Percentiles rank a stretch among this genome's conserved stretches.
These are phyloP conservation scores for Hylaeus anthracinus DNA, from an alignment of 1,140 invertebrate species.

Conservation along the genomic window DNA sequence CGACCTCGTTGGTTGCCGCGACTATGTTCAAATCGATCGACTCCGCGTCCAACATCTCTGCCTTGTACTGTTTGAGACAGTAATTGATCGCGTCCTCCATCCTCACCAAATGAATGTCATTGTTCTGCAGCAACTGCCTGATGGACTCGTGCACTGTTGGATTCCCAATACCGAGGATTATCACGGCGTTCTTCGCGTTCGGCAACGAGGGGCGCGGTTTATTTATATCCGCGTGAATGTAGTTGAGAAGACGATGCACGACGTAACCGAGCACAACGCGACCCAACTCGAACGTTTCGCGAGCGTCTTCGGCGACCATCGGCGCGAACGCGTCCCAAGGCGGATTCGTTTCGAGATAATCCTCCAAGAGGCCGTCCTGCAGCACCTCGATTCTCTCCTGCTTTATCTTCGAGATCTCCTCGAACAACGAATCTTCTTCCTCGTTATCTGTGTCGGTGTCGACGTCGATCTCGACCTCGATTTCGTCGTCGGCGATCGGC, in stretches of 20 bases:
- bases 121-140: constrained; percentile 77
- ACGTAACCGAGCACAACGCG: constrained; percentile 80
- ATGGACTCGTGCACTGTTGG: constrained; percentile 74
- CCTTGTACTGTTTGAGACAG: constrained; percentile 81
- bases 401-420: constrained; percentile 4
- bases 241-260: constrained; percentile 82
- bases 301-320: constrained; percentile 58
- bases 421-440: constrained; percentile 19
- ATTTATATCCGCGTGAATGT: constrained; percentile 74
- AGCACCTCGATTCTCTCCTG: constrained; percentile 49
- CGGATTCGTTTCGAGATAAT: constrained; percentile 68
- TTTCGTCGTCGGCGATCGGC: constrained; percentile 79
- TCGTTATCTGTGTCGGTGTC: neutral
- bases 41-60: constrained; percentile 78
- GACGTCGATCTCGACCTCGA: constrained; percentile 30
- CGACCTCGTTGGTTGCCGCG: neutral
- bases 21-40: constrained; percentile 76
- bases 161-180: constrained; percentile 80
- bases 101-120: constrained; percentile 80
- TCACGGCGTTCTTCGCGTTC: constrained; percentile 74
- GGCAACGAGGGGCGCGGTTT: constrained; percentile 71
- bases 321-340: constrained; percentile 74
- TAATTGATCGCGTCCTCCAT: constrained; percentile 82
- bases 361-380: constrained; percentile 72
- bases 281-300: constrained; percentile 76